These are phyloP conservation scores for Trachops cirrhosus DNA, from an alignment of 2,797 vertebrate genomes.

Conservation along the genomic window DNA sequence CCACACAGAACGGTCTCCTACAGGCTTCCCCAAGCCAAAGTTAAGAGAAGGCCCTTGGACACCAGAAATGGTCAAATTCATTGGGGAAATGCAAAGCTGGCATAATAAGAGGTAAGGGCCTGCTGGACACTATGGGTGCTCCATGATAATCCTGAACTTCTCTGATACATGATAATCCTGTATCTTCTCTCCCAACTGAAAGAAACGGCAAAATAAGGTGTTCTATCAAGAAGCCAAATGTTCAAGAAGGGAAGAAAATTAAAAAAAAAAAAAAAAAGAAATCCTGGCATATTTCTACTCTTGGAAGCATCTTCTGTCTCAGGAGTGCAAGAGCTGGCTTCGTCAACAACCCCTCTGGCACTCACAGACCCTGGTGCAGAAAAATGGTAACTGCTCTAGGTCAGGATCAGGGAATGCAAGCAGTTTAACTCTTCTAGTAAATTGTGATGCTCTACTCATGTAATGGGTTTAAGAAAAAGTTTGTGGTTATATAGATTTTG, in stretches of 20 bases:
- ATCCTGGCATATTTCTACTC: background rate
- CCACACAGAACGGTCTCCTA: too few species aligned
- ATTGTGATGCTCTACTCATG: background rate
- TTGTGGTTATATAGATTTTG: background rate
- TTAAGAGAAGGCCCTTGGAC: background rate
- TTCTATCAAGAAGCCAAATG: background rate
- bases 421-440: background rate
- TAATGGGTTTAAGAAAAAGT: background rate
- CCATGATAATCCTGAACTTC: background rate
- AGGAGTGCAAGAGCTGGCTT: background rate
- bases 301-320: background rate
- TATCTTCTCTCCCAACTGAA: background rate
- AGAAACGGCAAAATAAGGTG: background rate
- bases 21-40: background rate
- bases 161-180: too few species aligned
- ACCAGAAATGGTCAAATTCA: background rate
- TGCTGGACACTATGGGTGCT: fast-evolving
- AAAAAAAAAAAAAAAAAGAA: background rate
- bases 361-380: fast-evolving
- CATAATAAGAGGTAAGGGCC: background rate
- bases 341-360: background rate
- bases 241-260: background rate
- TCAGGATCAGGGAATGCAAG: background rate
- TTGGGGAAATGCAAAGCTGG: fast-evolving
- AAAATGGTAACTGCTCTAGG: background rate